Evolutionary conservation across 2,888 invertebrate genomes (phyloP).

Genomic region (Ecdyonurus torrentis): DNA sequence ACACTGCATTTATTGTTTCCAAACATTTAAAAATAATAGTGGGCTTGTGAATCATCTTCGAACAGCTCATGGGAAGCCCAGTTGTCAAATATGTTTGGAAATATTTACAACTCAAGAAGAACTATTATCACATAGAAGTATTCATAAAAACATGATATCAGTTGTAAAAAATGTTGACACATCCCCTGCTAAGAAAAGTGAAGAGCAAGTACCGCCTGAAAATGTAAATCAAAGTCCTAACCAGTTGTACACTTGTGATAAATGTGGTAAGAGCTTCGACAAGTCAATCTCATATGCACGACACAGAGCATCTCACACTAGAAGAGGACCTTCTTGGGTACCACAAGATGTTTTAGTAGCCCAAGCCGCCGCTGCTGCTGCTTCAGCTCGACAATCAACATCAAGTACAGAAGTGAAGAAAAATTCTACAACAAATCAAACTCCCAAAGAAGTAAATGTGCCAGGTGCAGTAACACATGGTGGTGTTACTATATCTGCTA

Average conservation of each 20-base stretch:
- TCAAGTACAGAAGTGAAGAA: background rate
- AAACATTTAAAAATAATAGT: background rate
- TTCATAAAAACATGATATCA: too few relatives aligned
- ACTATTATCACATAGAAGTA: background rate
- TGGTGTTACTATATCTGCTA: background rate
- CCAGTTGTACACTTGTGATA: too few relatives aligned
- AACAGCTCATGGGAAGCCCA: background rate
- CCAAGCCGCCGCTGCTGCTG: background rate
- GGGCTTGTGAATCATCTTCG: background rate
- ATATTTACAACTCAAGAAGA: slow-evolving; percentile 1
- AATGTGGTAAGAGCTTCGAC: background rate
- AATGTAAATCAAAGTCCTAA: too few relatives aligned
- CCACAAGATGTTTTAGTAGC: background rate
- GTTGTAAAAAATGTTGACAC: too few relatives aligned
- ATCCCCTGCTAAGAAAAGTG: background rate
- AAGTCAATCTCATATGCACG: background rate
- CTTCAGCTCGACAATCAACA: background rate
- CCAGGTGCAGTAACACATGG: background rate
- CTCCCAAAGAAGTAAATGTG: background rate
- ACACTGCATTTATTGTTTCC: background rate
- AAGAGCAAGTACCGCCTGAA: background rate
- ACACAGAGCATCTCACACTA: background rate
- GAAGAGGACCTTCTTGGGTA: background rate
- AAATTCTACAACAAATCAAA: background rate
- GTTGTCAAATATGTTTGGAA: background rate